Base-by-base conservation (phyloP, 2,888 invertebrate species). In the Harpalus rufipes region DNA sequence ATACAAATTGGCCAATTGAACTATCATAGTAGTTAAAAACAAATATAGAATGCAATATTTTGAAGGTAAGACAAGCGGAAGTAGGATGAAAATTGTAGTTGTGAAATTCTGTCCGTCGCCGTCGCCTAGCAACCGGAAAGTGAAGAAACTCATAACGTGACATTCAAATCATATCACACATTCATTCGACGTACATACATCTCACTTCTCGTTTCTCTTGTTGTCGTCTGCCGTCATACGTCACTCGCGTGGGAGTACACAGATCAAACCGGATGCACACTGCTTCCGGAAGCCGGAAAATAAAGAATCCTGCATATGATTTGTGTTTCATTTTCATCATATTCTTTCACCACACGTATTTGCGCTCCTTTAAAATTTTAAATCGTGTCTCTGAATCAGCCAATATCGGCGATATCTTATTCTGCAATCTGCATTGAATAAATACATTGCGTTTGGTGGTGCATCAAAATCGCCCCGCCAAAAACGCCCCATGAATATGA, bases 91-190 rank as follows among this genome's bases (percentile, higher is more conserved):
- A 51, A 51, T 51, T 51, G 44, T 12, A 51, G 44, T 12, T 8
- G 44, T 12, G 44, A 51, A 51, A 51, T 12, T 14, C 39, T n/a
- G 39, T 32, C n/a, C 63, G 68, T 68, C 25, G 25, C n/a, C 63
- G 68, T 68, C 25, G 25, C 68, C 14, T 39, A 68, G 68, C 68
- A 68, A 68, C 68, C 68, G 32, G 32, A 32, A 39, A 68, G 68
- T 68, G 68, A 68, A 68, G 14, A 68, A 63, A 68, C 68, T 68
- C 68, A 68, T 68, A 68, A 68, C 68, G 68, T 68, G 68, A 68
- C 68, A 68, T 68, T 68, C 68, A 68, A 68, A 68, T 68, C 68
- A 68, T 68, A 68, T 68, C 39, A 68, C 32, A 68, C 32, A 68
- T 68, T 68, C 68, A 68, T 68, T 68, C 25, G 68, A 68, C 39